phyloP scores from a whole-genome alignment of 2,113 vertebrate species.

The Tragelaphus scriptus region DNA sequence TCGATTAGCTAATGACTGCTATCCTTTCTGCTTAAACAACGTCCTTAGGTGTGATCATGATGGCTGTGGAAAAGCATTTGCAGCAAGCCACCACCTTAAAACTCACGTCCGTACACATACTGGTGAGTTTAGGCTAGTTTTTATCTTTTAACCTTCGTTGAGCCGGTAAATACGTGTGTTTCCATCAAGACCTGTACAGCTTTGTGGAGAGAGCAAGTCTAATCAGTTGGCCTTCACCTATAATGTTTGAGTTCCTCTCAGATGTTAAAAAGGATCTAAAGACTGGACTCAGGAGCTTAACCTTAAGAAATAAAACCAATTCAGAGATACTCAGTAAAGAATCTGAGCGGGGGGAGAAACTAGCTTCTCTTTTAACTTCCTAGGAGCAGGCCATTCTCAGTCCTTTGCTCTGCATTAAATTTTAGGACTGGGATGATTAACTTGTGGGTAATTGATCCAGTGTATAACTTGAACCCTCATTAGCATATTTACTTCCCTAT shows the following conservation, averaged over 20 bases:
- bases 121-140: conserved; percentile 80
- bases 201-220: background rate
- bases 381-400: background rate
- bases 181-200: background rate
- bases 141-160: background rate
- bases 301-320: conserved; percentile 31
- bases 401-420: background rate
- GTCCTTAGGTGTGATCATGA: conserved; percentile 93
- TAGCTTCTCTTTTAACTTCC: background rate
- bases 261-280: background rate
- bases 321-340: background rate
- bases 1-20: background rate
- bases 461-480: background rate
- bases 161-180: background rate
- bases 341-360: background rate
- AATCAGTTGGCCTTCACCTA: background rate
- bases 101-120: conserved; percentile 98
- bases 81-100: conserved; percentile 98
- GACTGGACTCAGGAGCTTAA: background rate
- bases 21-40: conserved; percentile 40
- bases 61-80: conserved; percentile 98
- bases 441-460: background rate
- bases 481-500: background rate
- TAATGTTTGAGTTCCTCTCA: background rate
- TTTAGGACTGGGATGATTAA: background rate